Conservation (phyloP, 35 echinoderm and acorn worm species). For the Lytechinus pictus region DNA sequence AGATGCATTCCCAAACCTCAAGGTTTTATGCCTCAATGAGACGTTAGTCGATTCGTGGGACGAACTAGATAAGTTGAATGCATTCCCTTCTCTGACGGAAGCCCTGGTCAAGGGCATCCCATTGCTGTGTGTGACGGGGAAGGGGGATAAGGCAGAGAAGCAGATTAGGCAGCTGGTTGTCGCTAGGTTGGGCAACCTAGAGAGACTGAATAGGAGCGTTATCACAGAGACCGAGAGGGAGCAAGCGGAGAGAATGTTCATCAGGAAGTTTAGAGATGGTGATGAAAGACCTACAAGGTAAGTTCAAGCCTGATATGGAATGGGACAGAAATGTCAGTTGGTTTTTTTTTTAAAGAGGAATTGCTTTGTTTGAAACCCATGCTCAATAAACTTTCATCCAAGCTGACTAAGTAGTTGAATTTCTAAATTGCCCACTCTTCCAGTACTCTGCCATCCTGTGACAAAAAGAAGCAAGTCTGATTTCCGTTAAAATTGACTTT, state of each 20-base stretch:
- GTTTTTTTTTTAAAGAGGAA: no score
- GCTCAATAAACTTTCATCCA: no score
- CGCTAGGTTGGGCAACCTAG: slow-evolving; percentile 49
- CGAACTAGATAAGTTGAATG: slow-evolving; percentile 55
- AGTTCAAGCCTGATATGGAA: not conserved
- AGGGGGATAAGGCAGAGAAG: slow-evolving; percentile 33
- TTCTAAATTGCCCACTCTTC: no score
- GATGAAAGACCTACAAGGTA: not conserved
- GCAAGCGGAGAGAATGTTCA: slow-evolving; percentile 51
- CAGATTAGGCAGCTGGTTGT: slow-evolving; percentile 49
- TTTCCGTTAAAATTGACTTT: no score
- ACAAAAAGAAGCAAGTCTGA: no score
- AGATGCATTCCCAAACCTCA: slow-evolving; percentile 50
- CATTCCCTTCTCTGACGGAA: slow-evolving; percentile 55
- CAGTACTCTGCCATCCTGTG: no score
- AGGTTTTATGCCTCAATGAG: slow-evolving; percentile 53
- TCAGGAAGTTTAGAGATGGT: not conserved
- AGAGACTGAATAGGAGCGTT: slow-evolving; percentile 61
- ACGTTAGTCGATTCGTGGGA: slow-evolving; percentile 58
- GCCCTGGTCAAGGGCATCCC: slow-evolving; percentile 52
- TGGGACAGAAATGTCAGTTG: no score
- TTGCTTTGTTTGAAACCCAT: no score
- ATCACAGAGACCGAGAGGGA: slow-evolving; percentile 61
- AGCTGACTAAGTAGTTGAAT: no score
- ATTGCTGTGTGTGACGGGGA: slow-evolving; percentile 15